Percentiles rank a stretch among this genome's conserved stretches.
Evolutionary conservation across 2,888 invertebrate genomes (phyloP).

Genomic region (Rhamphomyia laevipes): DNA sequence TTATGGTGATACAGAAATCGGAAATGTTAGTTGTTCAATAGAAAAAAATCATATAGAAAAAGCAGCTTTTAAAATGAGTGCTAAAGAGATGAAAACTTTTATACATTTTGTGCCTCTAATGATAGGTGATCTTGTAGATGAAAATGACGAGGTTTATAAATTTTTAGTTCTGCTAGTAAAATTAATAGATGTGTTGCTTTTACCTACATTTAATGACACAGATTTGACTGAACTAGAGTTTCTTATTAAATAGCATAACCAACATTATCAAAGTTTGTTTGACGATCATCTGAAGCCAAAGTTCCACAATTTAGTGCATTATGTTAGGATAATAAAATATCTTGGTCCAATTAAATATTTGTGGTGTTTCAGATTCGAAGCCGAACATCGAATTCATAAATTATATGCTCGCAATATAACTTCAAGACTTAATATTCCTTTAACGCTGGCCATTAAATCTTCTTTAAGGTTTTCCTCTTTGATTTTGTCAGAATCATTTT

Average conservation of each 20-base stretch:
- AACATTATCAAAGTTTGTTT: conserved; percentile 8
- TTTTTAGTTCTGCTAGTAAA: conserved; percentile 5
- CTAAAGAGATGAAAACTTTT: conserved; percentile 11
- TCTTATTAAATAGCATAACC: conserved; percentile 10
- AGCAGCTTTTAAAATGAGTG: conserved; percentile 11
- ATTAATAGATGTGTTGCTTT: conserved; percentile 9
- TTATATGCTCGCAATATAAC: conserved; percentile 10
- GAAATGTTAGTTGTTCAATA: conserved; percentile 7
- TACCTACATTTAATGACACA: conserved; percentile 8
- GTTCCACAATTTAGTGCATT: conserved; percentile 11
- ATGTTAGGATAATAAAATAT: conserved; percentile 7
- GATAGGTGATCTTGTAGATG: conserved; percentile 10
- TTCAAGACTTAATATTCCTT: conserved; percentile 11
- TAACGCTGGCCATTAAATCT: conserved; percentile 12
- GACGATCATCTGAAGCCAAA: conserved; percentile 12
- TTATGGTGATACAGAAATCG: conserved; percentile 8
- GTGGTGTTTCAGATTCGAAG: conserved; percentile 12
- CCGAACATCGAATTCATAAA: conserved; percentile 12
- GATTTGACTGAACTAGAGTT: conserved; percentile 3
- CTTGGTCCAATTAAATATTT: conserved; percentile 10
- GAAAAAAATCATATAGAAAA: conserved; percentile 11
- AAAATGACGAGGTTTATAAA: conserved; percentile 3
- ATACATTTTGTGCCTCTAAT: conserved; percentile 8
- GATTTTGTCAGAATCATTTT: conserved; percentile 7
- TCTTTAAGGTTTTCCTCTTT: conserved; percentile 10